Base-by-base conservation (phyloP, 2,797 vertebrate species). In the Neopelma chrysocephalum region DNA sequence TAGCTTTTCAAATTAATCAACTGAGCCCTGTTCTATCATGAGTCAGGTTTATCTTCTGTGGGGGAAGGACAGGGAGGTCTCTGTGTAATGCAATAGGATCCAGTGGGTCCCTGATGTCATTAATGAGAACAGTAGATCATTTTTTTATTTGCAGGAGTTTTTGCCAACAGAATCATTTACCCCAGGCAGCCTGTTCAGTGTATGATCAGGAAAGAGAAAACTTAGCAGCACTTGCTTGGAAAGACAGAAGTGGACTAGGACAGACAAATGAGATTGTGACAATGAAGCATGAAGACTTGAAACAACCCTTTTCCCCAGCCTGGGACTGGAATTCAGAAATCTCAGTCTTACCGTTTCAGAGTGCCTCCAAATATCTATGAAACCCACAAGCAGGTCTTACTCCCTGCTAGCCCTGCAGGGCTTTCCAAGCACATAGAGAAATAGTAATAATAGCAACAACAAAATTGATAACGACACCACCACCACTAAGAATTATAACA, bases 231-330 rank as follows among this genome's bases (percentile, higher is more conserved):
- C 18, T 60, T 12, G 15, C 85, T 1, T 80, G n/a, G n/a, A 42
- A 73, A 50, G 15, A 89, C 20, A 80, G n/a, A 42, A 12, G 20
- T 22, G 29, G 23, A 61, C 13, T 20, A 50, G 19, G 25, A 38
- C 10, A 66, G 51, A 53, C 7, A 93, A 66, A 45, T 57, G 12
- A 62, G 8, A 50, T 9, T 1, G 1, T 25, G 21, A 61, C 32
- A 87, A 50, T 9, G 19, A 82, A 76, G 12, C 3, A 4, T 73
- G 40, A 79, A 79, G 36, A 12, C 11, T 64, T 65, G 31, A 84
- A 40, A 68, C 21, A 54, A 9, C 1, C 8, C 6, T 12, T 2
- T 8, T 56, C 56, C 5, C 20, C 40, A n/a, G 32, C 1, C 21
- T 25, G 31, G 6, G 18, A 60, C 23, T 53, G 54, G 48, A 87